These are phyloP conservation scores for Andrena bicolor DNA, from an alignment of 2,888 invertebrate species.

Conservation along the genomic window DNA sequence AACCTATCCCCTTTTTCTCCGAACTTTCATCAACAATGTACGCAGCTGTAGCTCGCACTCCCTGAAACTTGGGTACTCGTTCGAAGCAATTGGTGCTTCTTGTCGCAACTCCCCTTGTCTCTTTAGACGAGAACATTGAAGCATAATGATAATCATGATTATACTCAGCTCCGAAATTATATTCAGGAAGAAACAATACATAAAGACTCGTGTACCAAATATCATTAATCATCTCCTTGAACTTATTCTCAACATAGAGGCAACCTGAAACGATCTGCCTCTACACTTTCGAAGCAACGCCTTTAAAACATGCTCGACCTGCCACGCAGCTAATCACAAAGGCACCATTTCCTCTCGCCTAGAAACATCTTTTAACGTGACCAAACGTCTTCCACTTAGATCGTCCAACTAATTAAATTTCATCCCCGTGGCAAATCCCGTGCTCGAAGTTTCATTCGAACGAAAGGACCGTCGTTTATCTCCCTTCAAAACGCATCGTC, in stretches of 20 bases:
- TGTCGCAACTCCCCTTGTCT: too few species aligned
- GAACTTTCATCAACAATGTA: neutral
- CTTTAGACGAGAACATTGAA: too few species aligned
- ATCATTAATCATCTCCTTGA: too few species aligned
- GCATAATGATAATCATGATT: too few species aligned
- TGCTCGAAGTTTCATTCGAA: conserved; percentile 20
- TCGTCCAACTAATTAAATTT: neutral
- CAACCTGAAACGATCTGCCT: too few species aligned
- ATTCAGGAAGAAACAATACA: neutral
- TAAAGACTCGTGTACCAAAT: too few species aligned
- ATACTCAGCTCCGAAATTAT: neutral
- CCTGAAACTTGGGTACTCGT: neutral
- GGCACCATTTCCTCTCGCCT: neutral
- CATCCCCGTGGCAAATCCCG: neutral
- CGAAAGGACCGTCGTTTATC: conserved; percentile 36
- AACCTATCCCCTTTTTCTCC: conserved; percentile 19
- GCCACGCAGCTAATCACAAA: neutral
- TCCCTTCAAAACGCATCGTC: conserved; percentile 5
- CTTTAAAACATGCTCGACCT: too few species aligned
- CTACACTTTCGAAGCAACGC: too few species aligned
- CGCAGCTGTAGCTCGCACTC: neutral
- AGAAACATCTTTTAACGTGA: neutral
- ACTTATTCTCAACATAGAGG: too few species aligned
- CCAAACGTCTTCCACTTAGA: neutral
- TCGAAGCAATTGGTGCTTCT: neutral